These are phyloP conservation scores for Shinisaurus crocodilurus DNA, from an alignment of 2,113 vertebrate species.

Conservation along the genomic window DNA sequence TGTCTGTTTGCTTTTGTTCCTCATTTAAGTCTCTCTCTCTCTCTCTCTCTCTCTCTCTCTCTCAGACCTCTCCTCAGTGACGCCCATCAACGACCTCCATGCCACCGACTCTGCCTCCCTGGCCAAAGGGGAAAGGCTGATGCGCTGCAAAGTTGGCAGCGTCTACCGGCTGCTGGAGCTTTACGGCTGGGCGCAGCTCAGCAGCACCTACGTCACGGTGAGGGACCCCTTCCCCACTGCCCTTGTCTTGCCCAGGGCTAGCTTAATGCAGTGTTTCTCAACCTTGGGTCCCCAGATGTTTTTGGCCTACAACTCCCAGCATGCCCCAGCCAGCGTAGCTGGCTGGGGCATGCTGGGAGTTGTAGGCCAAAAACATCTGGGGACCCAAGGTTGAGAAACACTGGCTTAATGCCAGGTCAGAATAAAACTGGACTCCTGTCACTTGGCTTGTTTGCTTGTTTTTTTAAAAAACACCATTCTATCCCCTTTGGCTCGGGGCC, in stretches of 20 bases:
- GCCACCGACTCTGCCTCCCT: constrained; percentile 82
- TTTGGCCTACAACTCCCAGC: too few relatives aligned
- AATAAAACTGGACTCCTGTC: not conserved
- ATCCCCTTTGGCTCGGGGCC: not conserved
- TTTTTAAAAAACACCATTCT: not conserved
- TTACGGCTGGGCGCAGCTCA: constrained; percentile 92
- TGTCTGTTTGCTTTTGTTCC: not conserved
- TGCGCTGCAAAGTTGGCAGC: constrained; percentile 95
- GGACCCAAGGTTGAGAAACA: too few relatives aligned
- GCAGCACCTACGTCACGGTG: constrained; percentile 87
- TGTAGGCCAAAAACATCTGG: too few relatives aligned
- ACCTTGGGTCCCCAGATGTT: too few relatives aligned
- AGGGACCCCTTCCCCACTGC: constrained; percentile 44
- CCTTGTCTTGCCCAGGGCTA: not conserved
- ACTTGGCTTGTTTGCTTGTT: not conserved
- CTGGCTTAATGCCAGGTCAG: rapidly evolving
- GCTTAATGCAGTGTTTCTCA: too few relatives aligned
- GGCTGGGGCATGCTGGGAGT: too few relatives aligned
- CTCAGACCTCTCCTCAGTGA: constrained; percentile 88
- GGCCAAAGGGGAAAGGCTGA: constrained; percentile 93
- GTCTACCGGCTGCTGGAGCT: constrained; percentile 94
- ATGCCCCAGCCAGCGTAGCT: too few relatives aligned
- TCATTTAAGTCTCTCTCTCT: not conserved
- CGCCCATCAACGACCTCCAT: constrained; percentile 93
- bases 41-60: not conserved